Percentiles rank a stretch among this genome's conserved stretches.
phyloP scores from a whole-genome alignment of 2,113 vertebrate genomes.

The Recurvirostra avosetta region DNA sequence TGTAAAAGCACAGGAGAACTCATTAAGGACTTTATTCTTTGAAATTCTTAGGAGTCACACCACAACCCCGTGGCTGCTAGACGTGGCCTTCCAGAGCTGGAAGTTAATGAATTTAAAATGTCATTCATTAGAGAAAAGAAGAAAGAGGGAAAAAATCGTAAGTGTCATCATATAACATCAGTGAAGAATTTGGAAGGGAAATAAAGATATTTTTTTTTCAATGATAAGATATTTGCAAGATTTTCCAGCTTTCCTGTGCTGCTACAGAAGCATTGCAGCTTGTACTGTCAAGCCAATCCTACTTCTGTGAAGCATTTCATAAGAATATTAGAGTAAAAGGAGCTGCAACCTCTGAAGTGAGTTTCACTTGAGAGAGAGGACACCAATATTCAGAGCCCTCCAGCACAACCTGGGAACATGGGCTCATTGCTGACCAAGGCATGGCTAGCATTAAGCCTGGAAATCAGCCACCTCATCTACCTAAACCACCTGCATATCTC shows the following conservation, averaged over 20 bases:
- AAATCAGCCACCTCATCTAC: background rate
- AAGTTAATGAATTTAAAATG: constrained; percentile 25
- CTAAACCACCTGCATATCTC: background rate
- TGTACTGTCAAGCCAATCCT: background rate
- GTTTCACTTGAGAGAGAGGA: background rate
- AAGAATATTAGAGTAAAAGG: background rate
- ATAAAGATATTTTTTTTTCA: background rate
- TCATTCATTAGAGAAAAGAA: background rate
- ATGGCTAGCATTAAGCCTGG: background rate
- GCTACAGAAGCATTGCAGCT: background rate
- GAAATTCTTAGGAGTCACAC: constrained; percentile 8
- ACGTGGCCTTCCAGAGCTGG: background rate
- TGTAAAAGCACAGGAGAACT: constrained; percentile 1
- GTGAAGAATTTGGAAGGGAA: constrained; percentile 2
- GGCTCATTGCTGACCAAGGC: background rate
- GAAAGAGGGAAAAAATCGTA: background rate
- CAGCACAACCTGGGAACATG: background rate
- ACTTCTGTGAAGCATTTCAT: background rate
- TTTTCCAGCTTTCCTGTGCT: background rate
- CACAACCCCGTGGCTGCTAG: background rate
- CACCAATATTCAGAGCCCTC: background rate
- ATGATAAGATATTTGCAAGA: background rate
- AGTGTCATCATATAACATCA: background rate
- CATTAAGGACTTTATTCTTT: constrained; percentile 7
- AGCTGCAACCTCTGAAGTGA: background rate